Conservation (phyloP, 1,140 invertebrate genomes). For the Sitophilus oryzae region DNA sequence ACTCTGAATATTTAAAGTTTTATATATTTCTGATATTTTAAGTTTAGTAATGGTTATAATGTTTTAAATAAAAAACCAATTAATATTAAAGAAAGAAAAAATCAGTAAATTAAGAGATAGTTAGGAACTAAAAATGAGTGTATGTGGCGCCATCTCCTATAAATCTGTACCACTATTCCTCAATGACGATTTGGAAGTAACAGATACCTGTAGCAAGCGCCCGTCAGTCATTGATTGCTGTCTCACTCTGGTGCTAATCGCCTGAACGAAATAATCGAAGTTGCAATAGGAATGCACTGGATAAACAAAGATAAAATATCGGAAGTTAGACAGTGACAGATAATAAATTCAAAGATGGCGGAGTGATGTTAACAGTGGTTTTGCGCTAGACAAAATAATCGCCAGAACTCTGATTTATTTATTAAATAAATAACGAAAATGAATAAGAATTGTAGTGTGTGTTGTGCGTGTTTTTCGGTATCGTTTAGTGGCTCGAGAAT, state of each 20-base stretch:
- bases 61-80: too few species aligned
- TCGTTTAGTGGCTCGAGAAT: slow-evolving; percentile 18
- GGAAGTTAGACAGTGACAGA: slow-evolving; percentile 16
- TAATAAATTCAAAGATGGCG: slow-evolving; percentile 36
- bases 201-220: too few species aligned
- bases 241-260: slow-evolving; percentile 6
- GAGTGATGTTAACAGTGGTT: slow-evolving; percentile 30
- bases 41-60: too few species aligned
- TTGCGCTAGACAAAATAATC: slow-evolving; percentile 26
- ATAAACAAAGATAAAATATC: slow-evolving; percentile 14
- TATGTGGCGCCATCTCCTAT: too few species aligned
- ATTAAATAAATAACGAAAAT: slow-evolving; percentile 23
- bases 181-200: too few species aligned
- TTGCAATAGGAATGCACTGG: slow-evolving; percentile 21
- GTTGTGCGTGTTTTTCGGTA: slow-evolving; percentile 8
- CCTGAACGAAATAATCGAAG: slow-evolving; percentile 26
- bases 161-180: too few species aligned
- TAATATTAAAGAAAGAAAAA: too few species aligned
- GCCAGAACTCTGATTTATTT: slow-evolving; percentile 20
- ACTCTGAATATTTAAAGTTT: too few species aligned
- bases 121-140: too few species aligned
- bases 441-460: slow-evolving; percentile 6
- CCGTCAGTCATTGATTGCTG: too few species aligned
- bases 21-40: too few species aligned
- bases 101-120: too few species aligned